Conservation (phyloP, 2,888 invertebrate species). For the Xylota segnis region DNA sequence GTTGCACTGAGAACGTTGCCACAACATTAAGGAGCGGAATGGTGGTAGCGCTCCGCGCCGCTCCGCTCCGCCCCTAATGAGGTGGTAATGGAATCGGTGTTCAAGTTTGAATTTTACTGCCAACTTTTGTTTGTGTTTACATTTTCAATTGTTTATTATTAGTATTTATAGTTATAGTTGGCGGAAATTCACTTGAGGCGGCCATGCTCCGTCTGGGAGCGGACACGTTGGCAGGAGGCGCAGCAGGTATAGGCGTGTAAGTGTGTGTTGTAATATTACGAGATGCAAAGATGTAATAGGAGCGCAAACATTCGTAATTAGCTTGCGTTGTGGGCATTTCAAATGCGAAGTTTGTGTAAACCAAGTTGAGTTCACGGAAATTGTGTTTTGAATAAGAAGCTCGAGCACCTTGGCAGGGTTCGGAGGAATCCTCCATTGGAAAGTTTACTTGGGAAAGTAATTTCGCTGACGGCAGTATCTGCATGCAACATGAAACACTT, state of each 20-base stretch:
- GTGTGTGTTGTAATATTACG: neutral
- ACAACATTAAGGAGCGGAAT: neutral
- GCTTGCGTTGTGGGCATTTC: conserved; percentile 38
- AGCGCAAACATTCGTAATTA: conserved; percentile 42
- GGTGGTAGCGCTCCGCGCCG: neutral
- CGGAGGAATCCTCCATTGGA: neutral
- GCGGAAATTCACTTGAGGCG: conserved; percentile 18
- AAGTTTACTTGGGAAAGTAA: neutral
- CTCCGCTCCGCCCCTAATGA: too few relatives aligned
- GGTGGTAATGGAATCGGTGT: conserved; percentile 68
- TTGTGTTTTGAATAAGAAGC: neutral
- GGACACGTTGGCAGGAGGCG: neutral
- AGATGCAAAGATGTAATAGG: conserved; percentile 13
- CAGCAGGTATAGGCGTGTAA: neutral
- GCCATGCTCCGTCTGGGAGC: neutral
- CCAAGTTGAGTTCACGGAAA: neutral
- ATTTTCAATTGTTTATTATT: conserved; percentile 69
- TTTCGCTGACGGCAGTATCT: neutral
- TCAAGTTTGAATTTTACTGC: conserved; percentile 69
- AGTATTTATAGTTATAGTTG: conserved; percentile 56
- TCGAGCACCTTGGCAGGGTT: neutral
- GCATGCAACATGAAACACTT: neutral
- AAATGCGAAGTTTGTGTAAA: conserved; percentile 7
- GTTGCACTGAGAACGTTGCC: conserved; percentile 10
- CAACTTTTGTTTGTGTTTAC: conserved; percentile 69